A percentile compares a stretch with the other conserved stretches of the same genome.
Conservation (phyloP, 2,888 invertebrate species). For the Lithosia quadra region DNA sequence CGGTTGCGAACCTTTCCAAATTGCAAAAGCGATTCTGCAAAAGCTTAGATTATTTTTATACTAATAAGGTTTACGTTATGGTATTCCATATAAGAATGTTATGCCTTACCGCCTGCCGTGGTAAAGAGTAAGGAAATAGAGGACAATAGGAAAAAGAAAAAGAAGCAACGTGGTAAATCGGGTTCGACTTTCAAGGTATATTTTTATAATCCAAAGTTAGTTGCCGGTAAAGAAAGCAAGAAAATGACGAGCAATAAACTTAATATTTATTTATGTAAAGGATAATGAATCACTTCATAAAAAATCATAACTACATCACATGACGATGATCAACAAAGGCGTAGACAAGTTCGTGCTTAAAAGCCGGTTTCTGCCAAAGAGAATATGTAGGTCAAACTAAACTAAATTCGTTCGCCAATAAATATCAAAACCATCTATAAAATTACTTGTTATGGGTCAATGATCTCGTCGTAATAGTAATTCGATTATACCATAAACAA, state of each 20-base stretch:
- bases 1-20: too few relatives aligned
- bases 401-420: slow-evolving; percentile 24
- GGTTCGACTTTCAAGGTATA: too few relatives aligned
- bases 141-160: too few relatives aligned
- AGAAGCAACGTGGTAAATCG: too few relatives aligned
- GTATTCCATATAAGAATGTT: too few relatives aligned
- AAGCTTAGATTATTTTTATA: too few relatives aligned
- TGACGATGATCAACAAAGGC: neutral
- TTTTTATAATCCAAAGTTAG: too few relatives aligned
- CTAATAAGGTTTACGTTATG: too few relatives aligned
- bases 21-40: too few relatives aligned
- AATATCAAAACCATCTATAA: slow-evolving; percentile 30
- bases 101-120: too few relatives aligned
- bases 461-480: slow-evolving; percentile 31
- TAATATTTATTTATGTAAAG: neutral
- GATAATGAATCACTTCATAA: neutral
- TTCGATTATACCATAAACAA: slow-evolving; percentile 32
- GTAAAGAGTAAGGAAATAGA: too few relatives aligned
- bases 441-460: slow-evolving; percentile 41
- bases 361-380: slow-evolving; percentile 30
- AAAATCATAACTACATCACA: slow-evolving; percentile 3
- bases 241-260: neutral
- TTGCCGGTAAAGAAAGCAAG: too few relatives aligned
- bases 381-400: slow-evolving; percentile 38
- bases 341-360: neutral